Evolutionary conservation across 1,140 invertebrate species (phyloP), one percentile per base, ranked within the genome.

Genomic region (Pseudomyrmex dendroicus): DNA sequence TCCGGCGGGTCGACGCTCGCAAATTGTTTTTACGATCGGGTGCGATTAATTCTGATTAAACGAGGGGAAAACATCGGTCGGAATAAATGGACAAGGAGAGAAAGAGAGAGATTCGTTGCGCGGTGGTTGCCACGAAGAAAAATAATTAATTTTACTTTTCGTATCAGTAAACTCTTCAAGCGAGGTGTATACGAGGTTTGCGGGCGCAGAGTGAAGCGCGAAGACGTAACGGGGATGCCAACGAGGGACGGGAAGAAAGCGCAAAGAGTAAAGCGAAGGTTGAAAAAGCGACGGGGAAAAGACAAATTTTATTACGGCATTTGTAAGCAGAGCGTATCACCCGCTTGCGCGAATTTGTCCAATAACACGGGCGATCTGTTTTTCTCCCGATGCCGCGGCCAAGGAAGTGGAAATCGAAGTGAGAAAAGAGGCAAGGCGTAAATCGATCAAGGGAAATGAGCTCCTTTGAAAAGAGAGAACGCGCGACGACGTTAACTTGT

Each of bases 321-420:
- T 66, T 72, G 84, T 86, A 80, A 87, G 67, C 73, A 72, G 66
- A 68, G 61, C 73, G 87, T 80, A 85, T 84, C 74, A 73, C 35
- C 35, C 62, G 48, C 66, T 64, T 77, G 64, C 35, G 50, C 74
- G 80, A 87, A 89, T 87, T 87, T 87, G 84, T 68, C 56, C 86
- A 89, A 87, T 88, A 89, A 87, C 77, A 62, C 63, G 67, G 84
- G 77, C 86, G 66, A 89, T 89, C 84, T 89, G 87, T 89, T 88
- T 84, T 35, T 35, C 35, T 35, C 48, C 35, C n/a, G 67, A 70
- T 12, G 59, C 63, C 62, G 61, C 50, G 52, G n/a, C 64, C 54
- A 25, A 70, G 44, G 17, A 50, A 35, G 7, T 35, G 17, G 76
- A 22, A 76, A 66, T 74, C 63, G 73, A 12, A 80, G 44, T 70